Percentiles rank a stretch among this genome's conserved stretches.
Conservation (phyloP, 1,140 invertebrate genomes). For the Drosophila virilis region DNA sequence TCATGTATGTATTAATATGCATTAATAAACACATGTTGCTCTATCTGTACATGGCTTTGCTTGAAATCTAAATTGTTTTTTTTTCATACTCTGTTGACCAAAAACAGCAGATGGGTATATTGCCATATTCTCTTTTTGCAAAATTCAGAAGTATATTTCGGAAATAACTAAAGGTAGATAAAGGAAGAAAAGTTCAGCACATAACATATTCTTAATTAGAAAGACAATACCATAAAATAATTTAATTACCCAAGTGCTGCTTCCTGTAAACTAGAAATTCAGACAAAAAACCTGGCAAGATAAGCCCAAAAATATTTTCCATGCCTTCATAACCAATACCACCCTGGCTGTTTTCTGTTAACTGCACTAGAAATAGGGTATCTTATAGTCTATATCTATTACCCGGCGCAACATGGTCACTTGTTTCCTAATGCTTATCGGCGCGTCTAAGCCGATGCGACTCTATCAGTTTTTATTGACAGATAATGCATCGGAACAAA, state of each 20-base stretch:
- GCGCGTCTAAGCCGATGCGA: constrained; percentile 2
- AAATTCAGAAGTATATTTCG: no score
- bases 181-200: no score
- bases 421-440: constrained; percentile 17
- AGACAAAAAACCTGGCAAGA: no score
- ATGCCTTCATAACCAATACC: no score
- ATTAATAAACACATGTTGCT: constrained; percentile 23
- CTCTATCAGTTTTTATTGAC: constrained; percentile 52
- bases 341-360: neutral
- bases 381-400: constrained; percentile 6
- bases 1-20: constrained; percentile 19
- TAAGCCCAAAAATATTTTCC: no score
- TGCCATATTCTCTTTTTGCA: neutral
- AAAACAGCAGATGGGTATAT: neutral
- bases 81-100: neutral
- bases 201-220: no score
- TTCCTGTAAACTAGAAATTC: no score
- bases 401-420: constrained; percentile 7
- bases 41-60: constrained; percentile 28
- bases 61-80: constrained; percentile 45
- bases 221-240: no score
- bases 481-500: constrained; percentile 58
- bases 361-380: neutral
- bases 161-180: no score
- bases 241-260: no score